phyloP scores from a whole-genome alignment of 53 echinoderm and acorn worm genomes.

The Mesocentrotus franciscanus region DNA sequence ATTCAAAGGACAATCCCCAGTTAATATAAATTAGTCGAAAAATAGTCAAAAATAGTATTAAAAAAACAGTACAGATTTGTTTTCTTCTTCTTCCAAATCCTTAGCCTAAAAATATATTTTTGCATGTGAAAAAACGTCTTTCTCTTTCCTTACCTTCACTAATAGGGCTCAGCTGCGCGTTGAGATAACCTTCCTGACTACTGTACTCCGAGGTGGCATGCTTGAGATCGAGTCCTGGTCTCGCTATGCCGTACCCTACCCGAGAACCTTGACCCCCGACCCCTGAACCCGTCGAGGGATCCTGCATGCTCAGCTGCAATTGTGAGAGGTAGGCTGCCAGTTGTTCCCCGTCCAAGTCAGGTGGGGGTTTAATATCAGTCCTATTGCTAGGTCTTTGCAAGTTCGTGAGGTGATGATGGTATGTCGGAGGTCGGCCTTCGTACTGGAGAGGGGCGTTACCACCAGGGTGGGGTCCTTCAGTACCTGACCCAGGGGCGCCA shows the following conservation, averaged over 20 bases:
- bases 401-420: slow-evolving; percentile 80
- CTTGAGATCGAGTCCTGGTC: slow-evolving; percentile 73
- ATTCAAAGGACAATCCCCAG: background rate
- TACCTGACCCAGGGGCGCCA: background rate
- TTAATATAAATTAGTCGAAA: no score
- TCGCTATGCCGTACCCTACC: slow-evolving; percentile 60
- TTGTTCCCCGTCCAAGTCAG: slow-evolving; percentile 80
- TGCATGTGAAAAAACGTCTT: background rate
- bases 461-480: background rate
- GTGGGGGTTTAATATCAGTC: slow-evolving; percentile 66
- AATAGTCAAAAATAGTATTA: no score
- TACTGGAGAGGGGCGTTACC: slow-evolving; percentile 46
- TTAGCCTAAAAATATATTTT: no score
- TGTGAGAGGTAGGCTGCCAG: slow-evolving; percentile 76
- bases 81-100: no score
- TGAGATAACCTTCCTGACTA: slow-evolving; percentile 74
- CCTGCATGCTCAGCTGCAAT: slow-evolving; percentile 73
- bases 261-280: slow-evolving; percentile 61
- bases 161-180: slow-evolving; percentile 84
- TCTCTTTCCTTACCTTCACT: slow-evolving; percentile 71
- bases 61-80: no score
- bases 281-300: slow-evolving; percentile 66
- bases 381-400: slow-evolving; percentile 70
- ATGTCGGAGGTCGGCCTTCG: slow-evolving; percentile 79
- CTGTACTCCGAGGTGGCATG: slow-evolving; percentile 71